Conservation (phyloP, 2,888 invertebrate species). For the Ornithoptera priamus region DNA sequence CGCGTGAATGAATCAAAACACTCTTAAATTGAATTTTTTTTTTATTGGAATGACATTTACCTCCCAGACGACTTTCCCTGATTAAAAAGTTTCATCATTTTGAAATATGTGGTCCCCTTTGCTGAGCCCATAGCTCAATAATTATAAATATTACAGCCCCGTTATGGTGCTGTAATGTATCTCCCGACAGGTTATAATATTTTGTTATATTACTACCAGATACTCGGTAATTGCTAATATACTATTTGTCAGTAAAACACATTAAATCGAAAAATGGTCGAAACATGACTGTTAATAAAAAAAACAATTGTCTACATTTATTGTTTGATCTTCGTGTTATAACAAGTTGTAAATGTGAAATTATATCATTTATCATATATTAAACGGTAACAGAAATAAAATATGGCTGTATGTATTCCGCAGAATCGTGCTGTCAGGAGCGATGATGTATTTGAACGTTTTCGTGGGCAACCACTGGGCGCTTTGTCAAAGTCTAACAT, state of each 20-base stretch:
- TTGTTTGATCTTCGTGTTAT: neutral
- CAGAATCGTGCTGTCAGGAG: constrained; percentile 69
- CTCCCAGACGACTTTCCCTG: constrained; percentile 12
- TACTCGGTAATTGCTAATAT: neutral
- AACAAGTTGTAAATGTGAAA: neutral
- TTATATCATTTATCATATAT: constrained; percentile 70
- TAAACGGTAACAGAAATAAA: constrained; percentile 73
- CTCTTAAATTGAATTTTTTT: constrained; percentile 16
- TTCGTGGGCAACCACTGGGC: constrained; percentile 68
- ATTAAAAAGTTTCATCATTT: constrained; percentile 26
- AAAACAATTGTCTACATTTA: neutral
- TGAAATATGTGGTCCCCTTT: constrained; percentile 4
- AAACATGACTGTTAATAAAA: too few species aligned
- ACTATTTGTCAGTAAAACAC: neutral
- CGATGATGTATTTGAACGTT: constrained; percentile 79
- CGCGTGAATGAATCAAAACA: constrained; percentile 20
- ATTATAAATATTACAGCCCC: neutral
- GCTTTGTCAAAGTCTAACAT: constrained; percentile 77
- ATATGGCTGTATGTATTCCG: constrained; percentile 73
- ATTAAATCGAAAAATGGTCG: too few species aligned
- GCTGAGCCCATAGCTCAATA: neutral
- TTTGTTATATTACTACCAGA: too few species aligned
- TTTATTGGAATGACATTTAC: constrained; percentile 10
- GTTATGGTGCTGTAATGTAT: too few species aligned
- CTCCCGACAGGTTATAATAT: too few species aligned